Conservation (phyloP, 1,140 invertebrate species). For the Drosophila prosaltans region DNA sequence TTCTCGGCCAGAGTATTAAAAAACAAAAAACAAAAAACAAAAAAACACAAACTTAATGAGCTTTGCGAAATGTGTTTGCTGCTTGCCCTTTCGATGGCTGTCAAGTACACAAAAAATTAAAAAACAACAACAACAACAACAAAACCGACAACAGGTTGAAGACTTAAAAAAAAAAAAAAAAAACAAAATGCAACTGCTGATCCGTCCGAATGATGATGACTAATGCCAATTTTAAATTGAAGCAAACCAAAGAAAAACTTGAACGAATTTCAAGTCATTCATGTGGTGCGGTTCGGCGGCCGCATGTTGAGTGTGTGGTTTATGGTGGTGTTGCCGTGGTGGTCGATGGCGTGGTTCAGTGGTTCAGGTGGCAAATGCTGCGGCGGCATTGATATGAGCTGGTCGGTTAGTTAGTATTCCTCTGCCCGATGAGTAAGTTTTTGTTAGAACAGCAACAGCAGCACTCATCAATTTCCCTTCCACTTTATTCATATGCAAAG, state of each 20-base stretch:
- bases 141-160: constrained; percentile 73
- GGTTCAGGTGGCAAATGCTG: neutral
- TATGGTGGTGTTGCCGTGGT: neutral
- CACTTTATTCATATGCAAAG: no score
- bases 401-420: neutral
- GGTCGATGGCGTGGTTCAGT: neutral
- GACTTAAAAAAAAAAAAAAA: constrained; percentile 55
- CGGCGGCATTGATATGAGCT: constrained; percentile 5
- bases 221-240: constrained; percentile 35
- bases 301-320: constrained; percentile 3
- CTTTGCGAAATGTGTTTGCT: constrained; percentile 80
- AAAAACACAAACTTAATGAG: constrained; percentile 65
- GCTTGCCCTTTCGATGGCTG: constrained; percentile 80
- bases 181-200: constrained; percentile 50
- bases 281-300: constrained; percentile 23
- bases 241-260: constrained; percentile 26
- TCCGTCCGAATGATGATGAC: constrained; percentile 44
- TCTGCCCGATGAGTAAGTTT: no score
- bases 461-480: no score
- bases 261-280: constrained; percentile 64
- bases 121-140: neutral
- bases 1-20: neutral
- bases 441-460: no score
- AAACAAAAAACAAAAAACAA: neutral
- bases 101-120: constrained; percentile 74